Base-by-base conservation (phyloP, 2,113 vertebrate species). In the Misgurnus mizolepis region DNA sequence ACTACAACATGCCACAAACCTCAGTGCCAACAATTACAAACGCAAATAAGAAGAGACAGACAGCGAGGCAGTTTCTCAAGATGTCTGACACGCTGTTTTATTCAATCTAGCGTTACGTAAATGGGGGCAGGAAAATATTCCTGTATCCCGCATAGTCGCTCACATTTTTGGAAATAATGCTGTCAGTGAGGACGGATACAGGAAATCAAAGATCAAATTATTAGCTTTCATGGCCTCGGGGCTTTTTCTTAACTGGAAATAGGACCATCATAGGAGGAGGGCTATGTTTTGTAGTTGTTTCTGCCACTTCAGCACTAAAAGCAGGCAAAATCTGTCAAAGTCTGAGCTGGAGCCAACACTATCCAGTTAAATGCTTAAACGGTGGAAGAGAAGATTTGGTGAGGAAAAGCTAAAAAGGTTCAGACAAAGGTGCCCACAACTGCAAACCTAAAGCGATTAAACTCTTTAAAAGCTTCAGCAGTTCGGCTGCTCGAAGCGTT, bases 1-100 rank as follows among this genome's bases (percentile, higher is more conserved):
- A 74, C 55, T 41, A 45, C 71, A 60, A 74, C 71, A 74, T 74
- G 55, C 71, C 71, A 74, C 71, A 61, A 58, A 74, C 56, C 71
- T n/a, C 71, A 61, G 39, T 60, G 56, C 56, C 71, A 74, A 22
- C 71, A 74, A 74, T 61, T 74, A 41, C 70, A 72, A 12, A 58
- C 69, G 41, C 74, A 50, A 79, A 41, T 27, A 82, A 34, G 50
- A 77, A 67, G 67, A 55, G 22, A 62, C 68, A 76, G 79, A 70
- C 58, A 76, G n/a, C 40, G 60, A 80, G 73, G 55, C 61, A 53
- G 6, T 55, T 77, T 53, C 47, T 47, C 47, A 77, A 77, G 47
- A 77, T 77, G 75, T 53, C 39, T 64, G 39, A 47, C 71, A 43
- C 10, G 39, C 65, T 80, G 22, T 68, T 66, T 50, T 45, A 62